Conservation (phyloP, 2,888 invertebrate genomes). For the Heterodera filipjevi region DNA sequence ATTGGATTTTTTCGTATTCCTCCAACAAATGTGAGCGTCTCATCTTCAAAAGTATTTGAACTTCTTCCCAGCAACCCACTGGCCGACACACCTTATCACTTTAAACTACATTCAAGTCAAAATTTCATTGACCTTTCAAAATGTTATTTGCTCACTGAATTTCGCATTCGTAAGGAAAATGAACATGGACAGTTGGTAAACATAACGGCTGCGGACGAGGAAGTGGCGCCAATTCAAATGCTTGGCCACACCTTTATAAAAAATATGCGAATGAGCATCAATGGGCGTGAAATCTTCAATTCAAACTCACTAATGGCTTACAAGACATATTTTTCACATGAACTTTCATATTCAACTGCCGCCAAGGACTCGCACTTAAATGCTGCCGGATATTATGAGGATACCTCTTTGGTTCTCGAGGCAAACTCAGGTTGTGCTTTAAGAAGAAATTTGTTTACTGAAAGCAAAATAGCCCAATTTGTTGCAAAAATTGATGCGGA, state of each 20-base stretch:
- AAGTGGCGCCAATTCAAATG: not conserved
- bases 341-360: not conserved
- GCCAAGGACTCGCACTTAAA: not conserved
- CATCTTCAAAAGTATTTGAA: conserved; percentile 3
- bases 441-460: conserved; percentile 11
- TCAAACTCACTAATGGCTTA: conserved; percentile 7
- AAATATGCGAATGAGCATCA: conserved; percentile 12
- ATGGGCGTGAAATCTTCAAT: conserved; percentile 11
- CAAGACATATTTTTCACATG: conserved; percentile 18
- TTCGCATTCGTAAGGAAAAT: conserved; percentile 14
- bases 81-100: conserved; percentile 21
- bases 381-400: conserved; percentile 11
- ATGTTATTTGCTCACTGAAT: conserved; percentile 20
- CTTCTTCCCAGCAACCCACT: conserved; percentile 21
- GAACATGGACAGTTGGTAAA: conserved; percentile 17
- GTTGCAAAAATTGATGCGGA: conserved; percentile 9
- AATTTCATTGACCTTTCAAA: conserved; percentile 27
- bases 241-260: conserved; percentile 16
- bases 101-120: conserved; percentile 24
- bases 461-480: conserved; percentile 5
- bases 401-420: not conserved
- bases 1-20: conserved; percentile 15
- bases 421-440: not conserved
- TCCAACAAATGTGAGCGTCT: conserved; percentile 30
- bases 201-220: not conserved